Percentiles rank a stretch among this genome's conserved stretches.
Conservation (phyloP, 2,113 vertebrate genomes). For the Bubo scandiacus region DNA sequence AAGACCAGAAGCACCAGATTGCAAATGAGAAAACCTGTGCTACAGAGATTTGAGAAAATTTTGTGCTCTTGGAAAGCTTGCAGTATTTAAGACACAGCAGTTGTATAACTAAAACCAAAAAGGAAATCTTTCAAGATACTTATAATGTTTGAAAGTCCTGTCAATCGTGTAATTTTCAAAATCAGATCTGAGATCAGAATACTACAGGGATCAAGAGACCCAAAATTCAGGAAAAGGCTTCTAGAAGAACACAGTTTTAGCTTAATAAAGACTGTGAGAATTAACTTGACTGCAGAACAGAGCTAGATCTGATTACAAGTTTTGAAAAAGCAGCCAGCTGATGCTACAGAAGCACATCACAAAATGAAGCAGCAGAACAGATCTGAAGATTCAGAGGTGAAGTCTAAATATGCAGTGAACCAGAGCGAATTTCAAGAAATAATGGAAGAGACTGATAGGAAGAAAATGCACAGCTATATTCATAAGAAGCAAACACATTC, state of each 20-base stretch:
- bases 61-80: background rate
- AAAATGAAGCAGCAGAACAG: background rate
- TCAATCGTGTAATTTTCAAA: background rate
- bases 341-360: background rate
- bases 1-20: constrained; percentile 22
- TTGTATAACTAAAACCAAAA: background rate
- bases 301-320: background rate
- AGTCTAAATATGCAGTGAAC: background rate
- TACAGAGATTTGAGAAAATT: background rate
- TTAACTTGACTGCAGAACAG: background rate
- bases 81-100: background rate
- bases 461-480: background rate
- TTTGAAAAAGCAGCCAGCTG: constrained; percentile 5
- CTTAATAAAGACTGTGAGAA: background rate
- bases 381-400: background rate
- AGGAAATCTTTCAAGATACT: background rate
- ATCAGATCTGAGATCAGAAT: background rate
- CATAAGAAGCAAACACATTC: background rate
- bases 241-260: background rate
- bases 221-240: background rate
- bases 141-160: background rate
- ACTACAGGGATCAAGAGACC: background rate
- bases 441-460: background rate
- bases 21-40: constrained; percentile 28
- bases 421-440: background rate